Evolutionary conservation across 1,140 invertebrate species (phyloP).

Genomic region (Cotesia vestalis): DNA sequence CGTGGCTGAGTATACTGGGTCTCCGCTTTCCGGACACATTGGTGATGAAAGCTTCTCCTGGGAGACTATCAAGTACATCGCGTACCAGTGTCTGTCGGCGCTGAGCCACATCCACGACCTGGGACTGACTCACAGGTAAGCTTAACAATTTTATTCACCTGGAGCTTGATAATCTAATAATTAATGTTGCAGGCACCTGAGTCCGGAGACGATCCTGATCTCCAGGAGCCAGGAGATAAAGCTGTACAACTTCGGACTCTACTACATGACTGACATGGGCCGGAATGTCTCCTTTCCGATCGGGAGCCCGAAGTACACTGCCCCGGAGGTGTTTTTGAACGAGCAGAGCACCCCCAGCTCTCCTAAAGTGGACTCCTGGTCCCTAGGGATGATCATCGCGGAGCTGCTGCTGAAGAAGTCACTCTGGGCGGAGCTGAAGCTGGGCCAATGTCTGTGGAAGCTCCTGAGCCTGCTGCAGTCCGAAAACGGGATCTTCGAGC

Average conservation of each 20-base stretch:
- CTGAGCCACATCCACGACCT: constrained; percentile 78
- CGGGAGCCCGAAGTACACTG: constrained; percentile 83
- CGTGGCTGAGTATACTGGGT: constrained; percentile 86
- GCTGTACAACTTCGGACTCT: constrained; percentile 91
- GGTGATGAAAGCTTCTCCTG: constrained; percentile 57
- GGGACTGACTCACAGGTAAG: constrained; percentile 73
- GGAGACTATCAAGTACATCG: constrained; percentile 70
- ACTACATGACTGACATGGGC: constrained; percentile 88
- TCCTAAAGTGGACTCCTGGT: constrained; percentile 89
- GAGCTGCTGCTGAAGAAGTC: constrained; percentile 76
- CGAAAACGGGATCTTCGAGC: constrained; percentile 73
- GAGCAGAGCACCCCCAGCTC: constrained; percentile 64
- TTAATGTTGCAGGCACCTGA: constrained; percentile 70
- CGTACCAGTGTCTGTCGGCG: constrained; percentile 77
- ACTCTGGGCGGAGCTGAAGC: constrained; percentile 78
- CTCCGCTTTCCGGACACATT: constrained; percentile 65
- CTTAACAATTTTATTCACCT: too few relatives aligned
- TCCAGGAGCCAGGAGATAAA: constrained; percentile 79
- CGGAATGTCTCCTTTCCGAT: constrained; percentile 91
- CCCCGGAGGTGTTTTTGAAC: constrained; percentile 84
- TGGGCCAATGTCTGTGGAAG: constrained; percentile 78
- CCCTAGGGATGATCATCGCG: constrained; percentile 85
- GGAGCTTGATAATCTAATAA: too few relatives aligned
- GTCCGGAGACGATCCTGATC: constrained; percentile 85
- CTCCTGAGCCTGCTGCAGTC: constrained; percentile 75